These are phyloP conservation scores for Phalacrocorax brasilianus DNA, from an alignment of 2,113 vertebrate genomes.

Conservation along the genomic window DNA sequence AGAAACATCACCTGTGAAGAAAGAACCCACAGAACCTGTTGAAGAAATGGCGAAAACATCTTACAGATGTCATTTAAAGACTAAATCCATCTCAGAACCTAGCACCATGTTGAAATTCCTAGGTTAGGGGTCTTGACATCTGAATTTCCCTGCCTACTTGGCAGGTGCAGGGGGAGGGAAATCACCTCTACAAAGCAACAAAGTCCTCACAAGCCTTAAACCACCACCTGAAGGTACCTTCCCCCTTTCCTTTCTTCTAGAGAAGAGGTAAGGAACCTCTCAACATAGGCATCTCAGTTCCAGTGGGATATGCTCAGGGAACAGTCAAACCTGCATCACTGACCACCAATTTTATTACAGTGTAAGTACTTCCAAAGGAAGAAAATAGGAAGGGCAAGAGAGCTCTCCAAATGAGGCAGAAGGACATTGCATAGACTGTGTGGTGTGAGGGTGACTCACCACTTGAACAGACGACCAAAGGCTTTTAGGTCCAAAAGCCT, in stretches of 20 bases:
- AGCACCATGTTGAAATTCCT: not conserved
- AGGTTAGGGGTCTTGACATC: not conserved
- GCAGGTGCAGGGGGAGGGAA: fast-evolving
- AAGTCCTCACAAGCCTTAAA: not conserved
- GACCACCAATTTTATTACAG: not conserved
- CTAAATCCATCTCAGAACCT: not conserved
- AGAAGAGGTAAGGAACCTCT: not conserved
- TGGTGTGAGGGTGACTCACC: not conserved
- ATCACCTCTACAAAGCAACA: not conserved
- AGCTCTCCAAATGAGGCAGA: not conserved
- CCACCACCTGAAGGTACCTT: not conserved
- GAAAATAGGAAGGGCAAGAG: not conserved
- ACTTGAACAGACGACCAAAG: not conserved
- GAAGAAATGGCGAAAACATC: not conserved
- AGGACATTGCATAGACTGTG: fast-evolving
- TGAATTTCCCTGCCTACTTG: not conserved
- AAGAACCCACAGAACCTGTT: not conserved
- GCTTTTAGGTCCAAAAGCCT: not conserved
- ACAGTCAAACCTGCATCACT: not conserved
- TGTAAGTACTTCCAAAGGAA: not conserved
- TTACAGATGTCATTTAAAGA: not conserved
- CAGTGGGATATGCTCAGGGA: not conserved
- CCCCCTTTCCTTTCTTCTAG: not conserved
- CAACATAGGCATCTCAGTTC: not conserved
- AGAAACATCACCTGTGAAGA: not conserved